Percentiles rank a stretch among this genome's conserved stretches.
Evolutionary conservation across 2,888 invertebrate species (phyloP).

Genomic region (Zele albiditarsus): DNA sequence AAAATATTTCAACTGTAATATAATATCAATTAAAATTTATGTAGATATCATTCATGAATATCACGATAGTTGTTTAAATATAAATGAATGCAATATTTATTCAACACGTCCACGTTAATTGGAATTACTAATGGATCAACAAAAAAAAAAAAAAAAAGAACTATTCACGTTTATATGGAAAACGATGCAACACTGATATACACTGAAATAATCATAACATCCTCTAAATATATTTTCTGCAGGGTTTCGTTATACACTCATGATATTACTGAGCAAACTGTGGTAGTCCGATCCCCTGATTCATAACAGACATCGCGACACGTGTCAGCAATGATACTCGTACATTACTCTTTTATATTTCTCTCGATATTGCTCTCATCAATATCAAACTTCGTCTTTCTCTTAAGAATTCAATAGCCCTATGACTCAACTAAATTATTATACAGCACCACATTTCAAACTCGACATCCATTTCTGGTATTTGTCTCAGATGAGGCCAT

Average conservation of each 20-base stretch:
- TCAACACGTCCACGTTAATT: not conserved
- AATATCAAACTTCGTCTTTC: not conserved
- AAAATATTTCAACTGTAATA: not conserved
- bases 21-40: not conserved
- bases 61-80: not conserved
- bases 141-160: not conserved
- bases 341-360: constrained; percentile 6
- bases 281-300: not conserved
- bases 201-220: not conserved
- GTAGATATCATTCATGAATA: not conserved
- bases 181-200: not conserved
- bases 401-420: not conserved
- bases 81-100: not conserved
- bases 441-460: not conserved
- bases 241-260: not conserved
- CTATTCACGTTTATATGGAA: not conserved
- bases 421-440: not conserved
- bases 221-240: not conserved
- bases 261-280: not conserved
- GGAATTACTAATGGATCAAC: not conserved
- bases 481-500: not conserved
- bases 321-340: constrained; percentile 13
- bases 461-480: not conserved
- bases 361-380: not conserved
- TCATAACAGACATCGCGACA: not conserved